Percentiles rank a stretch among this genome's conserved stretches.
phyloP scores from a whole-genome alignment of 2,113 vertebrate genomes.

The Zingel zingel region DNA sequence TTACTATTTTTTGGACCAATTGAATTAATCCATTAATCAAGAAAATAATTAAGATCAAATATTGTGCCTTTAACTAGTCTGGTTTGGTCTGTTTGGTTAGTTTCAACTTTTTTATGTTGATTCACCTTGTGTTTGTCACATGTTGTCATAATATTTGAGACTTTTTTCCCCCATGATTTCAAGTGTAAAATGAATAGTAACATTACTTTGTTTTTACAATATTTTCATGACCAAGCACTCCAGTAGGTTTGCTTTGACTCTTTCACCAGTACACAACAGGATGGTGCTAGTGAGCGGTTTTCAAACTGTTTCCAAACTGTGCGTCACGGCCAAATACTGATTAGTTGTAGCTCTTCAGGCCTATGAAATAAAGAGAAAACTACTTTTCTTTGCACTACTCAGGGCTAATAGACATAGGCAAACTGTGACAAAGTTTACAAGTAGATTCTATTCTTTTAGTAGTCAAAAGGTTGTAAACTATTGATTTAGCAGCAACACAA shows the following conservation, averaged over 20 bases:
- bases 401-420: not conserved
- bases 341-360: not conserved
- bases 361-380: not conserved
- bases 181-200: no score
- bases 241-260: not conserved
- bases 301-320: not conserved
- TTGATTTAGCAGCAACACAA: not conserved
- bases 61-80: no score
- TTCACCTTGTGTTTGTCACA: no score
- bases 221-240: not conserved
- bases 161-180: not conserved
- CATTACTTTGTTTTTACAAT: not conserved
- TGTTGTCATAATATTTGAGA: not conserved
- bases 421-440: not conserved
- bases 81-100: not conserved
- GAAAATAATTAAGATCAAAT: no score
- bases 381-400: not conserved
- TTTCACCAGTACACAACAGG: conserved; percentile 33
- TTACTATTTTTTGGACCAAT: not conserved
- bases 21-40: not conserved
- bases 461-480: not conserved
- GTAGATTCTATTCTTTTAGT: not conserved
- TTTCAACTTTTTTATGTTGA: not conserved
- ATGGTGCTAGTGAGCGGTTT: conserved; percentile 27
- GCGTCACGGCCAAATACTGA: not conserved